Percentiles rank a stretch among this genome's conserved stretches.
Evolutionary conservation across 1,140 invertebrate species (phyloP).

Genomic region (Alviniconcha marisindica): DNA sequence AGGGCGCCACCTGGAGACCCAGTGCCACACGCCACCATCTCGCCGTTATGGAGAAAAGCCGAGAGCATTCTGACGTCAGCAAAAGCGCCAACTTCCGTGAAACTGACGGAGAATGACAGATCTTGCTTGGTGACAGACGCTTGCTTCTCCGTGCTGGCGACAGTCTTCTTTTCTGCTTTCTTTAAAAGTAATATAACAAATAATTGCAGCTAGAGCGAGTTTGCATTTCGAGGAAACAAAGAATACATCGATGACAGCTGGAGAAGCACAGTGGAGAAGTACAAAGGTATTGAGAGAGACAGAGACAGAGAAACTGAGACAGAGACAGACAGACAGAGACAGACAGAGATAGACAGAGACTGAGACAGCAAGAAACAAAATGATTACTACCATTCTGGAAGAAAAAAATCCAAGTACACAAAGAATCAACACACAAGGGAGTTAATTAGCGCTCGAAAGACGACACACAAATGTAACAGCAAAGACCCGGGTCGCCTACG

Average conservation of each 20-base stretch:
- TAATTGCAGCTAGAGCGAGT: not conserved
- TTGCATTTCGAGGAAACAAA: not conserved
- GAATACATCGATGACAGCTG: not conserved
- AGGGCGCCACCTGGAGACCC: not conserved
- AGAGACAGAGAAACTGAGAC: too few relatives aligned
- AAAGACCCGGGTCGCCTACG: too few relatives aligned
- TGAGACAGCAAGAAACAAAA: too few relatives aligned
- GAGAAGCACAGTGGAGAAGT: not conserved
- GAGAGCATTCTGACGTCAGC: not conserved
- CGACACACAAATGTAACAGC: too few relatives aligned
- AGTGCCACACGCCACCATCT: not conserved
- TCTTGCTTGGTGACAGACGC: not conserved
- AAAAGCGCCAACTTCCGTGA: not conserved
- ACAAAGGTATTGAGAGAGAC: not conserved
- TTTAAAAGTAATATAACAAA: not conserved
- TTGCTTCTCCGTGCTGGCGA: not conserved
- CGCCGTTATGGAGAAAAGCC: not conserved
- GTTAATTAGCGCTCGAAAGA: too few relatives aligned
- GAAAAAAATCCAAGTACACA: too few relatives aligned
- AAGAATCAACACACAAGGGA: too few relatives aligned
- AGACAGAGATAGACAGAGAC: too few relatives aligned
- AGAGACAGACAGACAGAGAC: too few relatives aligned
- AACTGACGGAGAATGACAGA: not conserved
- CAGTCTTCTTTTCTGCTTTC: not conserved
- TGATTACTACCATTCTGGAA: too few relatives aligned